Evolutionary conservation across 2,113 vertebrate species (phyloP).

Genomic region (Haplochromis burtoni): DNA sequence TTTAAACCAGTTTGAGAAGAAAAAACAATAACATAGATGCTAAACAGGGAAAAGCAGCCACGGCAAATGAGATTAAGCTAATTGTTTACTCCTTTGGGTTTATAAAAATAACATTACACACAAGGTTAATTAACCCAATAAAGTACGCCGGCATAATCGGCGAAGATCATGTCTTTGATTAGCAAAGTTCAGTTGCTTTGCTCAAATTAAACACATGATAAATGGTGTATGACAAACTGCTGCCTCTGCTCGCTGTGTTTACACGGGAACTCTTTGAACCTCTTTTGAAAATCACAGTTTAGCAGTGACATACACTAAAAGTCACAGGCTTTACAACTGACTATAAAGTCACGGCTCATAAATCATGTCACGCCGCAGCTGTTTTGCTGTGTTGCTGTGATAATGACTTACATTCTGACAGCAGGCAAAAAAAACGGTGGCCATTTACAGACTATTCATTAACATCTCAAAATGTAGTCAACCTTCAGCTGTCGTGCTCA

Average conservation of each 20-base stretch:
- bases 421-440: neutral
- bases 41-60: neutral
- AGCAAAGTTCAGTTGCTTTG: conserved; percentile 44
- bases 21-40: neutral
- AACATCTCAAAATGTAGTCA: conserved; percentile 27
- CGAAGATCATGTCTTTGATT: conserved; percentile 54
- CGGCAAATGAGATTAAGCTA: conserved; percentile 27
- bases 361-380: conserved; percentile 56
- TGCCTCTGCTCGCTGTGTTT: conserved; percentile 34
- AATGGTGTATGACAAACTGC: conserved; percentile 37
- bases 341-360: conserved; percentile 58
- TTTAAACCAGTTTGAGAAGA: neutral
- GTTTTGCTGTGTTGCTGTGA: conserved; percentile 28
- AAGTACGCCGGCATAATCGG: conserved; percentile 20
- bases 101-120: conserved; percentile 26
- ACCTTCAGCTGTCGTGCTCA: neutral
- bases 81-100: conserved; percentile 39
- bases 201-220: conserved; percentile 51
- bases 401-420: conserved; percentile 50
- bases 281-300: conserved; percentile 21
- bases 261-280: conserved; percentile 36
- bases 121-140: conserved; percentile 51
- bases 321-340: conserved; percentile 53
- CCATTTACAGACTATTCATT: conserved; percentile 33
- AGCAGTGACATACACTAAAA: conserved; percentile 41